Evolutionary conservation across 2,113 vertebrate species (phyloP).

Genomic region (Podilymbus podiceps): DNA sequence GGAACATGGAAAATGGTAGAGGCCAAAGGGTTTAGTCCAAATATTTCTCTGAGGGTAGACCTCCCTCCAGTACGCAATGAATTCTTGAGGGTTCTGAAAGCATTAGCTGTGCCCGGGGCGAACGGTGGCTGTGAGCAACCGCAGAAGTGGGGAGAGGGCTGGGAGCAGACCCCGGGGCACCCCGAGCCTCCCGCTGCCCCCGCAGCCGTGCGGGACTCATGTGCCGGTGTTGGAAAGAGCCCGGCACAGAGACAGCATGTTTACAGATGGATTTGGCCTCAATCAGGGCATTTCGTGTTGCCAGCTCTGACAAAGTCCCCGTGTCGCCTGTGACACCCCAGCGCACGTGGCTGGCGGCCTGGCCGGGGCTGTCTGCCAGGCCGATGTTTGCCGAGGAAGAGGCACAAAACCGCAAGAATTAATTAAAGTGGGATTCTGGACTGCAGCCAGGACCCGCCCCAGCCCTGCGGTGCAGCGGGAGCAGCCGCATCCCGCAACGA

Average conservation of each 20-base stretch:
- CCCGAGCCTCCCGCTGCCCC: neutral
- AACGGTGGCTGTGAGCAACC: accelerated
- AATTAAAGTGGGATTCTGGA: too few relatives aligned
- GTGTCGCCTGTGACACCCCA: neutral
- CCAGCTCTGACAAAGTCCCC: neutral
- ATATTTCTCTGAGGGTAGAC: neutral
- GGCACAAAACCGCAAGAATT: neutral
- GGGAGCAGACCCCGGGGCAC: neutral
- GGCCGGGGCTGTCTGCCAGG: neutral
- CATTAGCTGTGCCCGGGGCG: neutral
- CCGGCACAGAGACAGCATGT: accelerated
- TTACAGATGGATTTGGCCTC: neutral
- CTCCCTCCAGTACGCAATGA: neutral
- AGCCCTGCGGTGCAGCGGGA: neutral
- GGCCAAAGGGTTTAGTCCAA: neutral
- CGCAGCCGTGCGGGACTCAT: accelerated
- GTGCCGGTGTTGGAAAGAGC: neutral
- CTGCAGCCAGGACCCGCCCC: neutral
- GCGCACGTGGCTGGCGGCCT: accelerated
- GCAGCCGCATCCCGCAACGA: neutral
- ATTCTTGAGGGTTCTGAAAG: neutral
- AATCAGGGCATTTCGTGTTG: accelerated
- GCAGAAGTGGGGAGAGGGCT: accelerated
- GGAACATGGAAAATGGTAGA: neutral
- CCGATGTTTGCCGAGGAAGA: neutral